A percentile compares a stretch with the other conserved stretches of the same genome.
Evolutionary conservation across 2,888 invertebrate genomes (phyloP).

Genomic region (Nipponacmea schrenckii): DNA sequence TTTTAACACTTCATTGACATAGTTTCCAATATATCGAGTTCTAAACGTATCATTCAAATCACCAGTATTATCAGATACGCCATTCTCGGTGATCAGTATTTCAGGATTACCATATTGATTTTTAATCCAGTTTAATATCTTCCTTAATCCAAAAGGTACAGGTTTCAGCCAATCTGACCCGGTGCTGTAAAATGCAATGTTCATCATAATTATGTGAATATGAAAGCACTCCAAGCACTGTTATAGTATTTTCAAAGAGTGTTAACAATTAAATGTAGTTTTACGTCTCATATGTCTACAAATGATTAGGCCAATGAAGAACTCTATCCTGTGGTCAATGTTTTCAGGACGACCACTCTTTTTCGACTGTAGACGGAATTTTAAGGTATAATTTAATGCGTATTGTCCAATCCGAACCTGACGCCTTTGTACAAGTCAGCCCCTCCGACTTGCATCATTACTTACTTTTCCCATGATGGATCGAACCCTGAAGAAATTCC

Average conservation of each 20-base stretch:
- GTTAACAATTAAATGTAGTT: not conserved
- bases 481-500: conserved; percentile 30
- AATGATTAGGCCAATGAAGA: too few species aligned
- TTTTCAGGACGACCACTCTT: too few species aligned
- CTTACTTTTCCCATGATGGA: conserved; percentile 38
- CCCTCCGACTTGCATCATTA: too few species aligned
- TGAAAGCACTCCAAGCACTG: too few species aligned
- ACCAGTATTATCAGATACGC: conserved; percentile 54
- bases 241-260: too few species aligned
- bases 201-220: not conserved
- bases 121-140: conserved; percentile 56
- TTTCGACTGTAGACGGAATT: too few species aligned
- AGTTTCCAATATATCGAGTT: conserved; percentile 52
- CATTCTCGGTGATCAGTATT: conserved; percentile 62
- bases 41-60: conserved; percentile 52
- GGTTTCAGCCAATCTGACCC: conserved; percentile 52
- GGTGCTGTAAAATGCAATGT: conserved; percentile 37
- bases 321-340: too few species aligned
- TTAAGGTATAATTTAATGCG: too few species aligned
- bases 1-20: conserved; percentile 63
- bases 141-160: conserved; percentile 55
- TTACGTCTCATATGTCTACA: not conserved
- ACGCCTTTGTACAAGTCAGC: too few species aligned
- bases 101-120: conserved; percentile 48
- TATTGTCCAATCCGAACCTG: too few species aligned